A percentile compares a stretch with the other conserved stretches of the same genome.
These are phyloP conservation scores for Drosophila arizonae DNA, from an alignment of 1,140 invertebrate species.

Conservation along the genomic window DNA sequence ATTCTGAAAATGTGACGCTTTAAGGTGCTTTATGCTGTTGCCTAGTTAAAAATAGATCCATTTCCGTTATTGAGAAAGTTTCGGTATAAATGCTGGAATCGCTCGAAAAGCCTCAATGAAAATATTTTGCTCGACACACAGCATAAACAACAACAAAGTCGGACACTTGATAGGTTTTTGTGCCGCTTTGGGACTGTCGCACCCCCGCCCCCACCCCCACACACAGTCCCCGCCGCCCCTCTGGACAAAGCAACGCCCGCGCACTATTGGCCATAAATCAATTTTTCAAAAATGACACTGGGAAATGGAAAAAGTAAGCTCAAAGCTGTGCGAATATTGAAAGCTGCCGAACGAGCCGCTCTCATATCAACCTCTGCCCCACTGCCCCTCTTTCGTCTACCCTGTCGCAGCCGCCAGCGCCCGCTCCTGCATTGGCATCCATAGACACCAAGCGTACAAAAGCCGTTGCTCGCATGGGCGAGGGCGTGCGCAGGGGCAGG, in stretches of 20 bases:
- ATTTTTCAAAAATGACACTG: constrained; percentile 81
- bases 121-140: constrained; percentile 47
- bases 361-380: not conserved
- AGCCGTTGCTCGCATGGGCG: constrained; percentile 12
- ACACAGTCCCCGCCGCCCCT: not conserved
- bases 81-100: constrained; percentile 48
- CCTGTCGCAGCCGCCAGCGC: not conserved
- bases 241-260: constrained; percentile 26
- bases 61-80: constrained; percentile 70
- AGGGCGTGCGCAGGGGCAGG: constrained; percentile 1
- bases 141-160: constrained; percentile 45
- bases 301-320: constrained; percentile 81
- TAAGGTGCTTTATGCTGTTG: not conserved
- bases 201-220: not conserved
- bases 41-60: constrained; percentile 68
- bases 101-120: constrained; percentile 58
- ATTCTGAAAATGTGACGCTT: too few species aligned
- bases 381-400: too few species aligned
- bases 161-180: constrained; percentile 76
- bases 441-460: constrained; percentile 4
- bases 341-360: constrained; percentile 16
- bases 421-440: not conserved
- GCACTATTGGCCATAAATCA: constrained; percentile 78
- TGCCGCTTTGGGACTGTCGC: constrained; percentile 35
- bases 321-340: constrained; percentile 61